These are phyloP conservation scores for Chrysopilus asiliformis DNA, from an alignment of 2,888 invertebrate species.

Conservation along the genomic window DNA sequence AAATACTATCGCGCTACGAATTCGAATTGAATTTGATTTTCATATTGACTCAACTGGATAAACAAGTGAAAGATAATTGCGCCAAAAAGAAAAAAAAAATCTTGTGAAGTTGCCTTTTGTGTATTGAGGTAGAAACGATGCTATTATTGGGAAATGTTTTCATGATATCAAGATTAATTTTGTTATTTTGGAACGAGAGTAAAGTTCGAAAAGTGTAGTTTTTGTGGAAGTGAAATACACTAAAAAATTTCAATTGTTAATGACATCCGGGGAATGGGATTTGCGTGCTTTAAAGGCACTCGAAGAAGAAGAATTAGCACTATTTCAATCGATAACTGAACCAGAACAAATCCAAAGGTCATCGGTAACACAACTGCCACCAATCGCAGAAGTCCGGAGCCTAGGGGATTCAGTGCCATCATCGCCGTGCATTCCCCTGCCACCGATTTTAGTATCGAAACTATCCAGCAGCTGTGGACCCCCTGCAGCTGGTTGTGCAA, in stretches of 20 bases:
- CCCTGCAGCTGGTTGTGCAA: background rate
- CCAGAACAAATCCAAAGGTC: slow-evolving; percentile 27
- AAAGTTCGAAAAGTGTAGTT: background rate
- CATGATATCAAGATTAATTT: too few relatives aligned
- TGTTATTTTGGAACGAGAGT: too few relatives aligned
- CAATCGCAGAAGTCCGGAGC: slow-evolving; percentile 30
- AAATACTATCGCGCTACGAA: too few relatives aligned
- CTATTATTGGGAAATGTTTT: too few relatives aligned
- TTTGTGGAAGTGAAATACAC: background rate
- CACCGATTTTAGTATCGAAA: slow-evolving; percentile 8
- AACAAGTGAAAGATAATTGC: too few relatives aligned
- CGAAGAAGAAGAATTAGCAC: slow-evolving; percentile 34
- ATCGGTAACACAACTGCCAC: slow-evolving; percentile 18
- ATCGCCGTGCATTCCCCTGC: slow-evolving; percentile 9
- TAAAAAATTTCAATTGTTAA: slow-evolving; percentile 17
- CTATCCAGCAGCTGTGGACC: slow-evolving; percentile 10
- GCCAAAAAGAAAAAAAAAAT: too few relatives aligned
- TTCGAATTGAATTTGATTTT: too few relatives aligned
- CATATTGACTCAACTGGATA: too few relatives aligned
- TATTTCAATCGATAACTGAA: slow-evolving; percentile 31
- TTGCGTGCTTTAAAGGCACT: slow-evolving; percentile 35
- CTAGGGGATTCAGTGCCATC: slow-evolving; percentile 13
- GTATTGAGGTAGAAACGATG: too few relatives aligned
- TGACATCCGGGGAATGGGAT: slow-evolving; percentile 37
- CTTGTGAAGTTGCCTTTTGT: too few relatives aligned